These are phyloP conservation scores for Neocrepidodera transversa DNA, from an alignment of 2,888 invertebrate species.

Conservation along the genomic window DNA sequence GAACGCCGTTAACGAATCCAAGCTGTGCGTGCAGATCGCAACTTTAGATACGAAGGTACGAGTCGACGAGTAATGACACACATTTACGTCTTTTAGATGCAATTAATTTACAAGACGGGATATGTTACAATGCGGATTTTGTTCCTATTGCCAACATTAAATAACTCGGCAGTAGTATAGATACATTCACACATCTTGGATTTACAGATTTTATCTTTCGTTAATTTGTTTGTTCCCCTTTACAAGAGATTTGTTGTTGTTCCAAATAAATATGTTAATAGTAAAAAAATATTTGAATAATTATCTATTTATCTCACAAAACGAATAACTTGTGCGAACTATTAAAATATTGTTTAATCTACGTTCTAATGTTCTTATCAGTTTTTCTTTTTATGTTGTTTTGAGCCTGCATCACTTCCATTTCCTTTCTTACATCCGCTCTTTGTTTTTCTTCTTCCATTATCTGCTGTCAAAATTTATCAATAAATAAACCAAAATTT, in stretches of 20 bases:
- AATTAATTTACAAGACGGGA: constrained; percentile 29
- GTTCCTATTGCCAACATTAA: constrained; percentile 11
- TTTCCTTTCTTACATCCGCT: too few species aligned
- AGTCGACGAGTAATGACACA: constrained; percentile 23
- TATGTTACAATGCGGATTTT: constrained; percentile 8
- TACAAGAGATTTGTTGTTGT: background rate
- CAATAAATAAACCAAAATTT: too few species aligned
- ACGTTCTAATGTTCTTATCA: too few species aligned
- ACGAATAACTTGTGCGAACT: too few species aligned
- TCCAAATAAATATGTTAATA: background rate
- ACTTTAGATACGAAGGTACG: constrained; percentile 21
- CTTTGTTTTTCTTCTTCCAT: too few species aligned
- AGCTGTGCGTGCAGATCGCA: constrained; percentile 31
- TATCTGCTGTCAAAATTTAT: too few species aligned
- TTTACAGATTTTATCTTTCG: background rate
- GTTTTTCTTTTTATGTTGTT: too few species aligned
- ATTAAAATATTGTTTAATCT: too few species aligned
- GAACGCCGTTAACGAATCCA: constrained; percentile 11
- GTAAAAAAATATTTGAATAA: too few species aligned
- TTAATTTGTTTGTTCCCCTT: background rate
- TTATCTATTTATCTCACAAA: too few species aligned
- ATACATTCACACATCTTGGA: background rate
- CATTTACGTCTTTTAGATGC: constrained; percentile 30
- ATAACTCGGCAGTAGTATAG: background rate
- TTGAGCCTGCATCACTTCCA: too few species aligned